Evolutionary conservation across 2,888 invertebrate genomes (phyloP).

Genomic region (Zonitis immaculata): DNA sequence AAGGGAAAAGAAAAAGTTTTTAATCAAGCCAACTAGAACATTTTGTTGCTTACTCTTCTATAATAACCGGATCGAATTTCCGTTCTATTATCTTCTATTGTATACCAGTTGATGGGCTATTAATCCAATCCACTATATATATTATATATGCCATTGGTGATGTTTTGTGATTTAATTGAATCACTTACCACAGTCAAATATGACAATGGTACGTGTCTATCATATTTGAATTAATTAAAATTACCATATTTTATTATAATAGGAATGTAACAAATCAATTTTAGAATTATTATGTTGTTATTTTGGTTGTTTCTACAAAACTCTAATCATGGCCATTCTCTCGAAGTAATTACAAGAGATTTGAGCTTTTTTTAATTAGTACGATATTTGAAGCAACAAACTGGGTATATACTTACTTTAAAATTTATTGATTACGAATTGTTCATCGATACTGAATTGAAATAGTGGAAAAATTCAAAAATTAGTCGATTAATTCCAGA

Average conservation of each 20-base stretch:
- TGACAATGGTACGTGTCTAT: slow-evolving; percentile 3
- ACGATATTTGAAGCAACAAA: background rate
- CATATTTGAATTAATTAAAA: slow-evolving; percentile 1
- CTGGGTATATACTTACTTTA: too few relatives aligned
- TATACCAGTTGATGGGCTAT: slow-evolving; percentile 6
- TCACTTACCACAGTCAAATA: background rate
- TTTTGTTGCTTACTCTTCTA: background rate
- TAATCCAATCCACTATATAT: slow-evolving; percentile 13
- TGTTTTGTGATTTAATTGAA: slow-evolving; percentile 10
- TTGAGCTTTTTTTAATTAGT: slow-evolving; percentile 25
- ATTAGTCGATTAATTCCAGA: too few relatives aligned
- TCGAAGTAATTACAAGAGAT: slow-evolving; percentile 21
- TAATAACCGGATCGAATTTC: background rate
- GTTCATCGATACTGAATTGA: too few relatives aligned
- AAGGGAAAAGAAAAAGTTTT: too few relatives aligned
- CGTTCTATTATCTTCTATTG: slow-evolving; percentile 1
- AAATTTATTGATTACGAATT: too few relatives aligned
- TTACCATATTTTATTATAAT: too few relatives aligned
- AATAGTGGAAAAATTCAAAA: too few relatives aligned
- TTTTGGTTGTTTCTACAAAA: too few relatives aligned
- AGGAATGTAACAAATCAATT: too few relatives aligned
- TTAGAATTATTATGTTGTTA: too few relatives aligned
- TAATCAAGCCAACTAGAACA: background rate
- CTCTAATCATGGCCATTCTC: too few relatives aligned
- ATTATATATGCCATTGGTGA: slow-evolving; percentile 4